Evolutionary conservation across 2,113 vertebrate genomes (phyloP), one percentile per base, ranked within the genome.

Genomic region (Chamaetylas fuelleborni): DNA sequence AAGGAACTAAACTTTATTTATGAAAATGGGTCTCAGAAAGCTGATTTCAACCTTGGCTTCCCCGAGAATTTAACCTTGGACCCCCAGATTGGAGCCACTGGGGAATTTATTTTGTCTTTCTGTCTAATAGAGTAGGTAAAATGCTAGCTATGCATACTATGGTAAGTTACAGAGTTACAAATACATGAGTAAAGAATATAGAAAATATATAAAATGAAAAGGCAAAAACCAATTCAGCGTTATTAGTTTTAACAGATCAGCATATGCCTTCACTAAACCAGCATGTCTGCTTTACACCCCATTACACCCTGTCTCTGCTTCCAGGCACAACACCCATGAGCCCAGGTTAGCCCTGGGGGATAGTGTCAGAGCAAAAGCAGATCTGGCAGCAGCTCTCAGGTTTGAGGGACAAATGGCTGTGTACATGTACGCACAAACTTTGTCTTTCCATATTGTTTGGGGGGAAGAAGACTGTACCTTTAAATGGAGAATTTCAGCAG

Each of bases 281-380:
- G 7, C 0, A 0, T 4, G 4, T 42, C 61, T 54, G 11, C 43
- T 15, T 38, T 3, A 0, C 13, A 17, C 6, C 11, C 9, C 11
- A 28, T 14, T 1, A 0, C 42, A 73, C 9, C 8, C 19, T 43
- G 8, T 18, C 29, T n/a, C 24, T 57, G 10, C 12, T 76, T 45
- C 28, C n/a, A 51, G 1, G 0, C 34, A n/a, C 24, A 64, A 7
- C 31, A 19, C 4, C 7, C 8, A 2, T 12, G n/a, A 48, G 54
- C 38, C 34, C 6, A 3, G 14, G 14, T 48, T 64, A 60, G 23
- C 15, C 66, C 71, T 50, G 33, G 19, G 11, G 4, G 2, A 14
- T 12, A 14, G 24, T 3, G 4, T 45, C 28, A 77, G 13, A 50
- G 31, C 9, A 40, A 74, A 78, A 81, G 6, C 19, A 86, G 42